A percentile compares a stretch with the other conserved stretches of the same genome.
phyloP scores from a whole-genome alignment of 2,113 vertebrate genomes.

The Indicator indicator region DNA sequence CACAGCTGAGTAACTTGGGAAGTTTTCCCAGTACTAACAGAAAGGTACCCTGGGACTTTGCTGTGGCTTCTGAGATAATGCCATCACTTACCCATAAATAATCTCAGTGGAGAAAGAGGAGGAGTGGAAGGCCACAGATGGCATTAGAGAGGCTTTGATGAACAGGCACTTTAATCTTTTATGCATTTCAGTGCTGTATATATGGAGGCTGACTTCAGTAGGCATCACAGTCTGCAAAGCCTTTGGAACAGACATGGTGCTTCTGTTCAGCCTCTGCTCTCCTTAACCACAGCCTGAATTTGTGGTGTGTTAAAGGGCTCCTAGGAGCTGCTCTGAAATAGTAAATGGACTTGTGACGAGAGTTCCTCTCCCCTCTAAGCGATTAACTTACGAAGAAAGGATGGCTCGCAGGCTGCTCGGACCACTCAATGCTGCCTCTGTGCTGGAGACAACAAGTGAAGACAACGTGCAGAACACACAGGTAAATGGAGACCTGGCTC shows the following conservation, averaged over 20 bases:
- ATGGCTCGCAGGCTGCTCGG: constrained; percentile 96
- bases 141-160: constrained; percentile 64
- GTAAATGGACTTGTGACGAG: neutral
- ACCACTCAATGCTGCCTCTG: constrained; percentile 85
- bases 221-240: constrained; percentile 18
- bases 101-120: constrained; percentile 52
- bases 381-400: constrained; percentile 92
- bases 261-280: neutral
- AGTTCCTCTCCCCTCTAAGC: constrained; percentile 65
- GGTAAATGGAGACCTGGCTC: constrained; percentile 71
- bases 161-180: constrained; percentile 67
- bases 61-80: constrained; percentile 56
- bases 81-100: constrained; percentile 67
- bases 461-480: constrained; percentile 80
- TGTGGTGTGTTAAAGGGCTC: neutral
- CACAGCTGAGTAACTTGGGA: constrained; percentile 37
- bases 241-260: neutral
- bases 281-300: neutral
- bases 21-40: constrained; percentile 19
- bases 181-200: constrained; percentile 52
- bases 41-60: constrained; percentile 41
- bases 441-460: constrained; percentile 82
- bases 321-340: neutral
- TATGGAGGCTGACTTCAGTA: constrained; percentile 58
- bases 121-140: constrained; percentile 65